Conservation (phyloP, 2,888 invertebrate species). For the Tinea pellionella region DNA sequence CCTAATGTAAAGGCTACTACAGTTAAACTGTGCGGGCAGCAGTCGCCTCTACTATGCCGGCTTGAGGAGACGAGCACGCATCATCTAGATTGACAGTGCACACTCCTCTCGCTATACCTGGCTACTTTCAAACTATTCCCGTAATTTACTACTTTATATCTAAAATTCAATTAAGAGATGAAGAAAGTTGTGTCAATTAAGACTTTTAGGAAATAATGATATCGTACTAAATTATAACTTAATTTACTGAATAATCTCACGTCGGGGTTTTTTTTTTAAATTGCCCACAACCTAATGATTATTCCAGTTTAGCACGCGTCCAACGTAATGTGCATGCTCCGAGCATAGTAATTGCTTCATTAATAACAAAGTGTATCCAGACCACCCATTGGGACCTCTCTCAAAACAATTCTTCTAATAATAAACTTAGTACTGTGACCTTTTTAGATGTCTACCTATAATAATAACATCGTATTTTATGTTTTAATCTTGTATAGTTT, state of each 20-base stretch:
- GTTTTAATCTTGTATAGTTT: too few species aligned
- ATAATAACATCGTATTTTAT: too few species aligned
- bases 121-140: too few species aligned
- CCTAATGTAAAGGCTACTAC: too few species aligned
- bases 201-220: background rate
- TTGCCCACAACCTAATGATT: background rate
- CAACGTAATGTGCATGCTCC: background rate
- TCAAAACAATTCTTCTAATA: background rate
- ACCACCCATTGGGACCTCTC: constrained; percentile 6
- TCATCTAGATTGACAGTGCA: too few species aligned
- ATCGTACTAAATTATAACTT: background rate
- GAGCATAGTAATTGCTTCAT: constrained; percentile 9
- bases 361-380: background rate
- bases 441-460: background rate
- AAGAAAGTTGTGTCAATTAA: background rate
- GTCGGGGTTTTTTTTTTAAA: background rate
- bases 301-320: background rate
- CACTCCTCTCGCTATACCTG: too few species aligned
- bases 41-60: too few species aligned
- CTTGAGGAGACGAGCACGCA: too few species aligned
- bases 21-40: too few species aligned
- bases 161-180: background rate
- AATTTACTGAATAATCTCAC: background rate
- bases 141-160: too few species aligned
- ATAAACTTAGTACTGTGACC: background rate